Evolutionary conservation across 64 coral and sea anemone species (phyloP), one percentile per base, ranked within the genome.

Genomic region (Pocillopora damicornis): DNA sequence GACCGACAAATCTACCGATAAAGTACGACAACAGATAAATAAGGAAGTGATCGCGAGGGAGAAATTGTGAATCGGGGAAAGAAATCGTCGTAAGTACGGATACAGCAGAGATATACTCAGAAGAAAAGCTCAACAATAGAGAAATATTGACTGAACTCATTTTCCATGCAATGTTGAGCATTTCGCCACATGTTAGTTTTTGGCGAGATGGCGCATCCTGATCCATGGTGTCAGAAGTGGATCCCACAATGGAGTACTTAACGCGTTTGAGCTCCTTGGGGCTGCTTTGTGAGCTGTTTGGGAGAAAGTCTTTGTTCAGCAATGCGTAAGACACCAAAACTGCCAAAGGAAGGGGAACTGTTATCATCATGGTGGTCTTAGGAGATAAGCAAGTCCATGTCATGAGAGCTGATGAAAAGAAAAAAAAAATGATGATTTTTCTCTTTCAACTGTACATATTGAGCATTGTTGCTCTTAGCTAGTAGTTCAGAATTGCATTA

Each of bases 361-460:
- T 90, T 11, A 96, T 96, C 35, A 96, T 60, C 13, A 96, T 86
- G 9, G 94, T 85, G 37, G 88, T 96, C 79, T 80, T 96, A 30
- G 94, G 94, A 8, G 91, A 83, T 0, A 88, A 76, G 71, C 94
- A 96, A 35, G 69, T 63, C 94, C 94, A 96, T 30, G 94, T 96
- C 18, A 91, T 96, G 20, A 96, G 57, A 83, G 77, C 94, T 96
- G 30, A 42, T 36, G 67, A n/a, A 71, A 71, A 25, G 67, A 71
- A 71, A 4, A 20, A 8, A 23, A 20, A n/a, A n/a, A 71, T 30
- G 20, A 26, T 11, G 0, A 23, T 11, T 51, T 51, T 51, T 51
- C 7, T 51, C 42, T 51, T 51, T 51, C 42, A 30, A 30, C 30
- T 30, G 30, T 30, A 30, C 30, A 51, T 51, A 51, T 7, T 51